These are phyloP conservation scores for Oreochromis grahami DNA, from an alignment of 2,797 vertebrate genomes.

Conservation along the genomic window DNA sequence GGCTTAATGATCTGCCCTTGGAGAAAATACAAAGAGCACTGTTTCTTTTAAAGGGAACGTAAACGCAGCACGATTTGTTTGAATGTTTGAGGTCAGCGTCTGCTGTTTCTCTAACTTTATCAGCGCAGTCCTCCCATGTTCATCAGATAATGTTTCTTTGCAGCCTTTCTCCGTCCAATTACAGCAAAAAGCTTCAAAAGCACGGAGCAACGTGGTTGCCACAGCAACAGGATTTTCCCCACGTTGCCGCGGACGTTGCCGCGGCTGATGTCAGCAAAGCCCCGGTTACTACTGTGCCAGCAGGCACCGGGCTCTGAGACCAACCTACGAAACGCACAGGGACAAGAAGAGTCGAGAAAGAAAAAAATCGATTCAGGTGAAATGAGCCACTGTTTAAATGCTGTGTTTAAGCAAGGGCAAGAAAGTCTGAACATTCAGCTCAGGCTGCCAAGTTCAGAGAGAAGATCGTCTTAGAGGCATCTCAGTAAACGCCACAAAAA, in stretches of 20 bases:
- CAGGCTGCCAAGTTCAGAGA: neutral
- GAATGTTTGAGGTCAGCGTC: neutral
- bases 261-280: constrained; percentile 47
- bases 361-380: neutral
- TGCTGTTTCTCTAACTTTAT: neutral
- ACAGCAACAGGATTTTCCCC: constrained; percentile 51
- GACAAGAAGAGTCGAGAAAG: neutral
- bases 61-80: neutral
- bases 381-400: neutral
- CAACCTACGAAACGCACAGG: neutral
- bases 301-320: neutral
- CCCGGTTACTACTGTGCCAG: neutral
- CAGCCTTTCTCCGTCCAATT: neutral
- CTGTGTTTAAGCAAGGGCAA: neutral
- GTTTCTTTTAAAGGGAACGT: neutral
- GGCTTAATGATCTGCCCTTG: neutral
- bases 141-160: neutral
- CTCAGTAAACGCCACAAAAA: neutral
- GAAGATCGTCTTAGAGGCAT: neutral
- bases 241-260: constrained; percentile 11
- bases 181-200: neutral
- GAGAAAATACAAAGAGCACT: neutral
- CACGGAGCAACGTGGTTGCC: constrained; percentile 35
- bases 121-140: neutral
- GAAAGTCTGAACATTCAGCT: neutral